Conservation (phyloP, 1,140 invertebrate genomes). For the Agrypnia vestita region DNA sequence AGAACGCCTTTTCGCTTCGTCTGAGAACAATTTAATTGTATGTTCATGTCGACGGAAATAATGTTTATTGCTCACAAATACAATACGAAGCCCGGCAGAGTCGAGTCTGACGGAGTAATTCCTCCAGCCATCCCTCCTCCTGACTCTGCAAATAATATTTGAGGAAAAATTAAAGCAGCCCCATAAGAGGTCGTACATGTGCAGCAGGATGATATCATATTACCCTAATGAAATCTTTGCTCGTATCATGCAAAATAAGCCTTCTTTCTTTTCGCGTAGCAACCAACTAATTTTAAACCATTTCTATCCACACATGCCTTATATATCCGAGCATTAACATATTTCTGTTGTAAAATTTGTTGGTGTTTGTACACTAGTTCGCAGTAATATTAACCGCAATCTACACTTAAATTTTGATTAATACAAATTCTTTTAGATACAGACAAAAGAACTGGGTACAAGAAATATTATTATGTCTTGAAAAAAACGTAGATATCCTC, state of each 20-base stretch:
- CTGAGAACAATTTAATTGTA: not conserved
- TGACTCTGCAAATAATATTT: constrained; percentile 50
- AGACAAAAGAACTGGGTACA: no score
- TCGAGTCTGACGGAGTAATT: not conserved
- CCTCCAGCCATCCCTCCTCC: not conserved
- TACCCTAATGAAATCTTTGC: constrained; percentile 60
- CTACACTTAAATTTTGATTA: no score
- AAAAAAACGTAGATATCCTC: no score
- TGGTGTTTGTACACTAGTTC: no score
- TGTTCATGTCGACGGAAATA: constrained; percentile 9
- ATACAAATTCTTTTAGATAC: no score
- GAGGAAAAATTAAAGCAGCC: constrained; percentile 60
- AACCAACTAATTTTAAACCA: no score
- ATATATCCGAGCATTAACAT: no score
- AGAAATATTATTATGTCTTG: no score
- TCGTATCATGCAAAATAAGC: constrained; percentile 2
- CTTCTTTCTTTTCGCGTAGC: no score
- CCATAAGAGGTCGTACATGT: constrained; percentile 35
- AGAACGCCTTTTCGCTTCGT: not conserved
- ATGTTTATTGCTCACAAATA: constrained; percentile 33
- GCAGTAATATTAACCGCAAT: no score
- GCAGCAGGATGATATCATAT: constrained; percentile 55
- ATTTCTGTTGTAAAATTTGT: no score
- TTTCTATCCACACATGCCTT: no score
- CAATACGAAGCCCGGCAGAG: constrained; percentile 25